Evolutionary conservation across 2,888 invertebrate species (phyloP), one percentile per base, ranked within the genome.

Genomic region (Sphecodes monilicornis): DNA sequence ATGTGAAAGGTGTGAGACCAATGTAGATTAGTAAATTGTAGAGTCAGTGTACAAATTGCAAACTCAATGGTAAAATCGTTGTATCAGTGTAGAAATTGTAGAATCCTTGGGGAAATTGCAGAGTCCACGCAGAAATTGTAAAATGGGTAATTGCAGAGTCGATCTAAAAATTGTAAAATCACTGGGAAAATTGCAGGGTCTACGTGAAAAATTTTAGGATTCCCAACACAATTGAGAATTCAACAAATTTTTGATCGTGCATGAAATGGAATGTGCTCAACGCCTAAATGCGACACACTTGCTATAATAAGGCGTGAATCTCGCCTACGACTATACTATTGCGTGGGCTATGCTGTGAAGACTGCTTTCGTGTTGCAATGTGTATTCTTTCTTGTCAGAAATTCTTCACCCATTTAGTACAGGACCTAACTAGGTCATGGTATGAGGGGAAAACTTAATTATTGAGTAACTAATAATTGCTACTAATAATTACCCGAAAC

Each of bases 251-350:
- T 57, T 57, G 11, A 57, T n/a, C 1, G 13, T 4, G 13, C 26
- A 13, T 26, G 11, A 5, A 57, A 57, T 26, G 57, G 26, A 57
- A 57, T 13, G n/a, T n/a, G 57, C 13, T 1, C 57, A 1, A 57
- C 26, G 11, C 57, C 57, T 57, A 57, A n/a, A 57, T 57, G 26
- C 57, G 57, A 57, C 57, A 26, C 26, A 57, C 57, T 57, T 57
- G 57, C 57, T 57, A 57, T 57, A 57, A 57, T 13, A 26, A 57
- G 57, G 26, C 57, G 57, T 26, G 57, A 57, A 57, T 57, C 57
- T n/a, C 57, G 57, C 57, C 57, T 57, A 57, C 57, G 57, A 57
- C 26, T 57, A 4, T 26, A 57, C 5, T 3, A 1, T 57, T 13
- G 57, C 57, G 57, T 57, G 57, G 57, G 57, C 57, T 13, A 57